A percentile compares a stretch with the other conserved stretches of the same genome.
Conservation (phyloP, 2,797 vertebrate genomes). For the Notoglanidium macrostoma region DNA sequence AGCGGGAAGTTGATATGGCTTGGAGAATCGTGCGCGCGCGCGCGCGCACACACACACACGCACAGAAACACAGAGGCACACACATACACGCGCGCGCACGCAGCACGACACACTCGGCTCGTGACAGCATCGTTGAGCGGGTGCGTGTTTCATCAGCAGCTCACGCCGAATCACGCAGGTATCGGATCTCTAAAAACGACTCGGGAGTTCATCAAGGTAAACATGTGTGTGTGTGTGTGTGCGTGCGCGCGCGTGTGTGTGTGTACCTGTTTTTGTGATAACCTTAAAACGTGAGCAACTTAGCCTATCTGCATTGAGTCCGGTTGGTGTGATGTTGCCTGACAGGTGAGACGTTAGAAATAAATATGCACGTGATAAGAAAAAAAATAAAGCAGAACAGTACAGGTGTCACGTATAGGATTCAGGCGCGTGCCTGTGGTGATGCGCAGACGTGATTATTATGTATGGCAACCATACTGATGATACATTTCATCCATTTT, state of each 20-base stretch:
- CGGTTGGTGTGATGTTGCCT: background rate
- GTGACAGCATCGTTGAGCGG: slow-evolving; percentile 40
- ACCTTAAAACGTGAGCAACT: slow-evolving; percentile 8
- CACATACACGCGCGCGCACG: background rate
- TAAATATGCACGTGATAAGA: background rate
- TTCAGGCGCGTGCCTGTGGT: background rate
- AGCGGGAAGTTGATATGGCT: slow-evolving; percentile 4
- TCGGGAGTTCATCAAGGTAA: slow-evolving; percentile 29
- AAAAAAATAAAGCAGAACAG: background rate
- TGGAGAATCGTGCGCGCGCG: background rate
- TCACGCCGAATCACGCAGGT: slow-evolving; percentile 42
- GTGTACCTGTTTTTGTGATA: background rate
- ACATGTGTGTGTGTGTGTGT: background rate
- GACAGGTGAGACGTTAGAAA: slow-evolving; percentile 14
- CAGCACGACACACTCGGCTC: slow-evolving; percentile 35
- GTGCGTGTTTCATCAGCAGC: slow-evolving; percentile 27
- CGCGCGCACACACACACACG: background rate
- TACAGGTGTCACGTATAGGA: background rate
- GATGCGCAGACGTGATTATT: background rate
- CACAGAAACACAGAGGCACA: no score
- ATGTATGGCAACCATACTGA: background rate
- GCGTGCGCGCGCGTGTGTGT: background rate
- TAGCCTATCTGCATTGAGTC: background rate
- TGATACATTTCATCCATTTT: background rate
- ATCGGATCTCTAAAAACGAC: background rate